A percentile compares a stretch with the other conserved stretches of the same genome.
These are phyloP conservation scores for Dromius quadrimaculatus DNA, from an alignment of 2,888 invertebrate genomes.

Conservation along the genomic window DNA sequence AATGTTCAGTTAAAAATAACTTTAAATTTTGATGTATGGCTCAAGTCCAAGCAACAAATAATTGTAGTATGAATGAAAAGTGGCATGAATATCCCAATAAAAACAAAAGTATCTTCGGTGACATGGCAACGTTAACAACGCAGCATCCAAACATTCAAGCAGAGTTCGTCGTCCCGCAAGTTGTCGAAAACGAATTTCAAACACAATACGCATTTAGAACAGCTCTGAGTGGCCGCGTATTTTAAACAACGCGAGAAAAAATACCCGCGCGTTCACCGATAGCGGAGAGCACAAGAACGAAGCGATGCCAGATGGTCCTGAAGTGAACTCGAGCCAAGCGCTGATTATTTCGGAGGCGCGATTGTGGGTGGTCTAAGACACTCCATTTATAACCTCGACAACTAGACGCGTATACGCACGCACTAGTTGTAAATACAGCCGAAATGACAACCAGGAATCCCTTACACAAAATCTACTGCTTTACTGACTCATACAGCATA, in stretches of 20 bases:
- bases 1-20: too few species aligned
- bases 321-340: constrained; percentile 41
- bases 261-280: constrained; percentile 30
- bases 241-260: constrained; percentile 44
- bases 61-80: too few species aligned
- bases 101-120: constrained; percentile 32
- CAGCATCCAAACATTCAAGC: background rate
- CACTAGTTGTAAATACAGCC: constrained; percentile 24
- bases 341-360: constrained; percentile 49
- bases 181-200: constrained; percentile 46
- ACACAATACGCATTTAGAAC: constrained; percentile 46
- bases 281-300: constrained; percentile 2
- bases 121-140: constrained; percentile 41
- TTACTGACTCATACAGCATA: too few species aligned
- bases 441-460: constrained; percentile 21
- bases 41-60: too few species aligned
- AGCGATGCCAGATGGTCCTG: constrained; percentile 43
- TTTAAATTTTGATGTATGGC: too few species aligned
- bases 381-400: constrained; percentile 50
- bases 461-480: background rate
- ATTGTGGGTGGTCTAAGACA: constrained; percentile 50
- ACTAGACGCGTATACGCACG: constrained; percentile 24
- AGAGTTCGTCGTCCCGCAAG: constrained; percentile 18
- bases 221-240: constrained; percentile 30
- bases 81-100: constrained; percentile 5